Conservation (phyloP, 2,888 invertebrate genomes). For the Papilio demoleus region DNA sequence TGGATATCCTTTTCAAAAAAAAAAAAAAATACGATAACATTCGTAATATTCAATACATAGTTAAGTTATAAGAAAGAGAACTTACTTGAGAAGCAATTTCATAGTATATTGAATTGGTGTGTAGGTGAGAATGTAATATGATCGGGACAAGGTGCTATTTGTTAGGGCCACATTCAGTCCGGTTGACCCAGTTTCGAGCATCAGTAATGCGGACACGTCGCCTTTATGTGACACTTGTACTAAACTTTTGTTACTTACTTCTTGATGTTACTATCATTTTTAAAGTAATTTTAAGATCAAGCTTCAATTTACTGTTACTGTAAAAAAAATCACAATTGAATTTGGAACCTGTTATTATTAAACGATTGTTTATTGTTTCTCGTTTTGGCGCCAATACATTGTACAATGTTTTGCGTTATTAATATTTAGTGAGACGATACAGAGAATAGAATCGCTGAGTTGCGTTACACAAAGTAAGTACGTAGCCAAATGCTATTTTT, state of each 20-base stretch:
- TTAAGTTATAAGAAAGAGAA: background rate
- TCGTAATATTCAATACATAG: too few species aligned
- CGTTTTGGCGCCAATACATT: too few species aligned
- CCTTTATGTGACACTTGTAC: background rate
- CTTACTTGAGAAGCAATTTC: background rate
- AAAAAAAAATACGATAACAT: too few species aligned
- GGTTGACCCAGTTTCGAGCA: slow-evolving; percentile 27
- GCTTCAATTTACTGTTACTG: background rate
- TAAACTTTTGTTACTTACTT: slow-evolving; percentile 5
- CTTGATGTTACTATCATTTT: background rate
- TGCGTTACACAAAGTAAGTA: too few species aligned
- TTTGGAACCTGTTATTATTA: too few species aligned
- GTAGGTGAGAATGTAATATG: slow-evolving; percentile 21
- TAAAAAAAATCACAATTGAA: too few species aligned
- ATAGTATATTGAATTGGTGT: slow-evolving; percentile 5
- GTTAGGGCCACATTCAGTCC: slow-evolving; percentile 28
- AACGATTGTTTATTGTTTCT: too few species aligned
- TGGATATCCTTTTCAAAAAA: too few species aligned
- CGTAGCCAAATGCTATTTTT: too few species aligned
- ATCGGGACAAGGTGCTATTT: slow-evolving; percentile 4
- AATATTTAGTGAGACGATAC: too few species aligned
- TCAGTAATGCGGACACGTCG: slow-evolving; percentile 20
- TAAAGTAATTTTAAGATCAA: background rate
- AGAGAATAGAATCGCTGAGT: too few species aligned
- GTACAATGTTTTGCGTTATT: too few species aligned